These are phyloP conservation scores for Lanius ludovicianus DNA, from an alignment of 2,113 vertebrate species.

Conservation along the genomic window DNA sequence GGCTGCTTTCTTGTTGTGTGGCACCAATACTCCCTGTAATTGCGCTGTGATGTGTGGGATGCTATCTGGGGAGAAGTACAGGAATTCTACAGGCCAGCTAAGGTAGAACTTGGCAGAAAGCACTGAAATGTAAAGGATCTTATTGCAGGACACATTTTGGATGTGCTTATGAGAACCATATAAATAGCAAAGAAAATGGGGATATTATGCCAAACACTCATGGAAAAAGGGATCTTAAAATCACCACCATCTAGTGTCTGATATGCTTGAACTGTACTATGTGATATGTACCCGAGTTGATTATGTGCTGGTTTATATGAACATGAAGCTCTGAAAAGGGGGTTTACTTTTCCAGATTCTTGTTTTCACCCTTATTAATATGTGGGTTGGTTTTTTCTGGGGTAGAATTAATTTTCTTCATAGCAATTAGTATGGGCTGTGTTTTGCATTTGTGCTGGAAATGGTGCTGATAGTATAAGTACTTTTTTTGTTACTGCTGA, in stretches of 20 bases:
- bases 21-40: fast-evolving
- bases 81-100: background rate
- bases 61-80: background rate
- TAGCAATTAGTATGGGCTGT: background rate
- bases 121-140: background rate
- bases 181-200: background rate
- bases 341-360: background rate
- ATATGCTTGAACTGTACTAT: fast-evolving
- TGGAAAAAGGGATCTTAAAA: no score
- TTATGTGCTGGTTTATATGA: background rate
- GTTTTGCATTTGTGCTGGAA: background rate
- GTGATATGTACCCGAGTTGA: background rate
- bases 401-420: background rate
- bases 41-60: background rate
- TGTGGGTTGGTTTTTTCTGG: background rate
- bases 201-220: fast-evolving
- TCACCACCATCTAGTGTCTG: background rate
- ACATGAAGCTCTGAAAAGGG: background rate
- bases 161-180: background rate
- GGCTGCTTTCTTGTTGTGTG: background rate
- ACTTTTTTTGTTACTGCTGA: background rate
- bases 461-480: no score
- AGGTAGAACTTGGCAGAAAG: background rate
- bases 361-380: background rate
- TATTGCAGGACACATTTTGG: fast-evolving